Percentiles rank a stretch among this genome's conserved stretches.
phyloP scores from a whole-genome alignment of 1,140 invertebrate species.

The Drosophila quadrilineata region DNA sequence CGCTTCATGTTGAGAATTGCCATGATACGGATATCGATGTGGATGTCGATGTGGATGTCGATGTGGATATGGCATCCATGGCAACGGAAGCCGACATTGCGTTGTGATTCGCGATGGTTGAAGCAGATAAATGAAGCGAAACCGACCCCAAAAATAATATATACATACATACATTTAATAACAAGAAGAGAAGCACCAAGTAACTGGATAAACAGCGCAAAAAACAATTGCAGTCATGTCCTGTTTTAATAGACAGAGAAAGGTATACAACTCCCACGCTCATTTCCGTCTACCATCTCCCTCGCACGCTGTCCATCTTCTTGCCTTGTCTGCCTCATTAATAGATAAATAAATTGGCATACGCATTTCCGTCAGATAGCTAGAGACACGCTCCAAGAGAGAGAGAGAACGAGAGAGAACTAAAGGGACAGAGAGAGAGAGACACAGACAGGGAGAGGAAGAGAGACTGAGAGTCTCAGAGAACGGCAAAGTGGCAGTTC shows the following conservation, averaged over 20 bases:
- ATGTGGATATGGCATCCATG: no score
- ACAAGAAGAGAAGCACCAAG: not conserved
- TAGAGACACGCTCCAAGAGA: no score
- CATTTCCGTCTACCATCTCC: constrained; percentile 42
- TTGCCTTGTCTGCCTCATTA: constrained; percentile 28
- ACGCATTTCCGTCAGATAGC: constrained; percentile 70
- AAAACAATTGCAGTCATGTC: constrained; percentile 24
- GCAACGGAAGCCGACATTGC: constrained; percentile 60
- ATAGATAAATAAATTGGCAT: constrained; percentile 63
- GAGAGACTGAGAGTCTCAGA: no score
- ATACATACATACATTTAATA: not conserved
- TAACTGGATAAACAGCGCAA: not conserved
- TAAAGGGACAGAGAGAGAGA: no score
- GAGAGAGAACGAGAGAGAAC: no score
- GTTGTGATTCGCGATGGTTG: constrained; percentile 41
- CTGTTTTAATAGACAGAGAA: constrained; percentile 2
- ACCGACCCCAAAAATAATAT: not conserved
- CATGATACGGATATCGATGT: not conserved
- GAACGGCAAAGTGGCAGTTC: no score
- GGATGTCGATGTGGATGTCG: no score
- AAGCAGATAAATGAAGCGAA: constrained; percentile 39
- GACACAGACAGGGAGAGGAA: no score
- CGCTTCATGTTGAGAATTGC: not conserved
- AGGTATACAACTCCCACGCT: constrained; percentile 55
- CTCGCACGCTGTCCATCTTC: not conserved